Evolutionary conservation across 2,797 vertebrate genomes (phyloP).

Genomic region (Geotrypetes seraphini): DNA sequence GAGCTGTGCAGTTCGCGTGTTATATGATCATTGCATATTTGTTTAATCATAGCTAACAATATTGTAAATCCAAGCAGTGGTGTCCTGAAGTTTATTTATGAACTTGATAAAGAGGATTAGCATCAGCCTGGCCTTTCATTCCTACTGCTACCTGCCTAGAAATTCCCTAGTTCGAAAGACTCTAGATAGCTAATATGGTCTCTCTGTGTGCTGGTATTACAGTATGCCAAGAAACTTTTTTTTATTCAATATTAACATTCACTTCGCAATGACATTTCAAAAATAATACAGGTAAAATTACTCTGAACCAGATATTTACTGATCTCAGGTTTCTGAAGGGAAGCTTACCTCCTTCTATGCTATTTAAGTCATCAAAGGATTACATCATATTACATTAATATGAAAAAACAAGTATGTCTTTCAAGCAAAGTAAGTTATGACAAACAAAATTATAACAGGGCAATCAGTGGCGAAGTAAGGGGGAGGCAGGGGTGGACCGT

Average conservation of each 20-base stretch:
- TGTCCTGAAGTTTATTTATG: constrained; percentile 18
- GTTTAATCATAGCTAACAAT: no score
- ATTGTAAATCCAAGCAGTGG: constrained; percentile 15
- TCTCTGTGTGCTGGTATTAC: constrained; percentile 21
- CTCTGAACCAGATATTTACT: neutral
- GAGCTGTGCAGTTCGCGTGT: no score
- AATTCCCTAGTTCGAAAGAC: constrained; percentile 31
- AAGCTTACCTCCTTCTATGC: neutral
- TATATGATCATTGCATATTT: no score
- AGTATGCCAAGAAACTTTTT: constrained; percentile 33
- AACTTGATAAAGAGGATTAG: constrained; percentile 24
- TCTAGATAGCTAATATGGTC: constrained; percentile 19
- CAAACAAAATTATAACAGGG: no score
- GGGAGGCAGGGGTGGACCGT: no score
- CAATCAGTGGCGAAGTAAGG: no score
- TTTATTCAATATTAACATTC: constrained; percentile 22
- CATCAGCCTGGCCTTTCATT: constrained; percentile 26
- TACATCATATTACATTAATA: constrained; percentile 18
- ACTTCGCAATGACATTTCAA: constrained; percentile 11
- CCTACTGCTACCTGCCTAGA: constrained; percentile 24
- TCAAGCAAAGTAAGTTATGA: no score
- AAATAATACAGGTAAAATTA: constrained; percentile 1
- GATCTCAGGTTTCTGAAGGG: constrained; percentile 17
- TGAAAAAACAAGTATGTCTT: neutral
- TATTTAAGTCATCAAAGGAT: neutral